Conservation (phyloP, 2,113 vertebrate genomes). For the Proterorhinus semilunaris region DNA sequence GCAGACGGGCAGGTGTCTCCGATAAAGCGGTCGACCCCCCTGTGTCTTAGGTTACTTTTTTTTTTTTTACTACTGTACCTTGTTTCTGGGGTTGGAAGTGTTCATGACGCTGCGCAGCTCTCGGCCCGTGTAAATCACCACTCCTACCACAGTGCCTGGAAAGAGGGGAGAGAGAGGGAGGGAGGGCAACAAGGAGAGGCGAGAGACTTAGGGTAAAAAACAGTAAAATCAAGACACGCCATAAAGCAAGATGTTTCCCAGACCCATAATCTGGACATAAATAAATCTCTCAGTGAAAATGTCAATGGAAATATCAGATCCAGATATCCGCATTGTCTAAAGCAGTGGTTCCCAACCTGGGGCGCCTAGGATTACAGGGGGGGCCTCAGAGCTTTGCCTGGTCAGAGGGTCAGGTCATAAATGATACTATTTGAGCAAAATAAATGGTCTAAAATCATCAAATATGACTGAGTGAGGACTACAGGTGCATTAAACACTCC, state of each 20-base stretch:
- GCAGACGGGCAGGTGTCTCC: not conserved
- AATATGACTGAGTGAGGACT: too few species aligned
- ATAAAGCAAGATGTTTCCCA: conserved; percentile 56
- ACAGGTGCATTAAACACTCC: too few species aligned
- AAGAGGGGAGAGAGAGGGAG: not conserved
- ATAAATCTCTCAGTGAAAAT: conserved; percentile 43
- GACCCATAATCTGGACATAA: conserved; percentile 46
- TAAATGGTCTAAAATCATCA: too few species aligned
- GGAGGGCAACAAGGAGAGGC: not conserved
- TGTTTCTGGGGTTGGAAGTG: conserved; percentile 92
- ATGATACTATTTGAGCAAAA: too few species aligned
- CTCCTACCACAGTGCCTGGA: conserved; percentile 91
- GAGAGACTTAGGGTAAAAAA: not conserved
- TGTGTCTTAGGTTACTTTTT: not conserved
- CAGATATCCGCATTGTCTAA: conserved; percentile 40
- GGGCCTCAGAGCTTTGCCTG: too few species aligned
- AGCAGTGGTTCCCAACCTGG: not conserved
- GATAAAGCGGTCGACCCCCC: not conserved
- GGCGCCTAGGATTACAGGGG: too few species aligned
- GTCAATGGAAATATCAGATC: conserved; percentile 37
- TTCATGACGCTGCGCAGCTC: conserved; percentile 98
- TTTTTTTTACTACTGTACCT: conserved; percentile 76
- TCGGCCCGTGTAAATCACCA: conserved; percentile 95
- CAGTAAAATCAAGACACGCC: conserved; percentile 29
- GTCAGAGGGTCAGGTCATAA: too few species aligned